Evolutionary conservation across 2,113 vertebrate genomes (phyloP).

Genomic region (Spheniscus mendiculus): DNA sequence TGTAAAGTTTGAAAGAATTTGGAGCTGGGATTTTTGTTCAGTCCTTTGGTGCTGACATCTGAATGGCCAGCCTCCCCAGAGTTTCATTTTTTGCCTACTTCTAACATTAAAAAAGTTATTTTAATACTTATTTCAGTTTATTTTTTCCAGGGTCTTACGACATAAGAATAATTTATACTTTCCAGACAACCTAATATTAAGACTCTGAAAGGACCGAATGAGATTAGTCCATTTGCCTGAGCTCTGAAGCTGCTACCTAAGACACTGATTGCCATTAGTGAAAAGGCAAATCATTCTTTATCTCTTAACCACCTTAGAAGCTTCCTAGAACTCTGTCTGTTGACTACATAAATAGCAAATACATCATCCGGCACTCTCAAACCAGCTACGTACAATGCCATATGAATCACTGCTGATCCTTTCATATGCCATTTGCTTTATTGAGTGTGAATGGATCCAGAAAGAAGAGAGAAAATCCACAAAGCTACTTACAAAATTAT

Average conservation of each 20-base stretch:
- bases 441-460: not conserved
- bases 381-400: accelerated
- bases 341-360: conserved; percentile 50
- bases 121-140: not conserved
- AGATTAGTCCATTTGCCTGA: not conserved
- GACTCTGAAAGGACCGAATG: not conserved
- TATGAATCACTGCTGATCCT: not conserved
- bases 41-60: not conserved
- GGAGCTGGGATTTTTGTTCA: not conserved
- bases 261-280: not conserved
- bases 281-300: conserved; percentile 24
- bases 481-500: not conserved
- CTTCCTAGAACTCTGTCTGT: conserved; percentile 14
- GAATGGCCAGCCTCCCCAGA: not conserved
- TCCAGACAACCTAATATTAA: not conserved
- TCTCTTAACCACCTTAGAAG: conserved; percentile 18
- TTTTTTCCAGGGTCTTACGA: not conserved
- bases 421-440: not conserved
- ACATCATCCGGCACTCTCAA: not conserved
- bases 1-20: not conserved
- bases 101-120: not conserved
- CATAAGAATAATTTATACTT: not conserved
- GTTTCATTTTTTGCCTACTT: not conserved
- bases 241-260: not conserved
- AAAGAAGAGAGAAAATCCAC: not conserved